Evolutionary conservation across 2,888 invertebrate species (phyloP), one percentile per base, ranked within the genome.

Genomic region (Argyresthia goedartella): DNA sequence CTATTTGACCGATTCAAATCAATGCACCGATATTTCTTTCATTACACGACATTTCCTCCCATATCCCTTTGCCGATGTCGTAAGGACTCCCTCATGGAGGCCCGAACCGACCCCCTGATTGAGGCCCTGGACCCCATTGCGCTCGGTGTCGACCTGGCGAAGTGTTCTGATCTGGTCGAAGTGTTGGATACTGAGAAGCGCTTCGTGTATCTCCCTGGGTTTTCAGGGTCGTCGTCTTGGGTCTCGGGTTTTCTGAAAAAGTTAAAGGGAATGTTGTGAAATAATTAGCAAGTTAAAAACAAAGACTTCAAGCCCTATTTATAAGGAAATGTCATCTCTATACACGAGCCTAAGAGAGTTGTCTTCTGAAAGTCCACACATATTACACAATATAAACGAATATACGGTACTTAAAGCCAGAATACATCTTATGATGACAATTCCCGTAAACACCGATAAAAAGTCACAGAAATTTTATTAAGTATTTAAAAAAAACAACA

Each of bases 41-140:
- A 4, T 25, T 39, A 72, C n/a, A 67, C 71, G 3, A 61, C 57
- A 35, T 67, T 63, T 1, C 69, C 50, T 11, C 35, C 15, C 11
- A 33, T 16, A 4, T 25, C n/a, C 16, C 47, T 52, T 8, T 8
- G 35, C n/a, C 36, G n/a, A 1, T 35, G 34, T 46, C 8, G 47
- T 51, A 16, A 56, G 53, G 75, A 74, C 1, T 68, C 68, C 50
- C 76, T 60, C 1, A 70, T 60, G 0, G 82, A 82, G 0, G 81
- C 71, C 34, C 86, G 65, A 10, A 86, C 69, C 0, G 86, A 86
- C 0, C 71, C 74, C 48, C 75, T 58, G 25, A 72, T 59, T 0
- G 75, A 75, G 0, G 84, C 85, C 14, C 87, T 71, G 1, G 81
- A 81, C 0, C 81, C 73, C 34, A 80, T 68, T 4, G 73, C 70